Conservation (phyloP, 2,113 vertebrate genomes). For the Zosterops hypoxanthus region DNA sequence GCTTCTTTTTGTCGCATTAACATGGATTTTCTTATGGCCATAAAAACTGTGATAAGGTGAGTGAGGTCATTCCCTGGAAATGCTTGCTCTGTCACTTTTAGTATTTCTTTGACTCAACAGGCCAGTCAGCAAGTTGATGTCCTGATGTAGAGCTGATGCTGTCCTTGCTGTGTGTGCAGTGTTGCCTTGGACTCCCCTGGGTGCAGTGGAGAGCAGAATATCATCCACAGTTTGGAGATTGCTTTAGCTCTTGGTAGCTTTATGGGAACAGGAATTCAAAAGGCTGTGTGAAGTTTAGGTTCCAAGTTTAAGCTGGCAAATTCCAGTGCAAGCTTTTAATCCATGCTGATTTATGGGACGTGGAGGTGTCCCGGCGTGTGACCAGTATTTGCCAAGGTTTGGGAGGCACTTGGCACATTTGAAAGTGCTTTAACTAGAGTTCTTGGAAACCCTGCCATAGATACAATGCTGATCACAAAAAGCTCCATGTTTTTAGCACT, state of each 20-base stretch:
- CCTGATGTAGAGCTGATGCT: background rate
- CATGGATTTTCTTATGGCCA: background rate
- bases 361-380: background rate
- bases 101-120: background rate
- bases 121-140: background rate
- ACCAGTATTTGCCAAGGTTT: background rate
- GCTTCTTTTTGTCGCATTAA: background rate
- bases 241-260: background rate
- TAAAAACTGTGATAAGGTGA: background rate
- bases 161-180: background rate
- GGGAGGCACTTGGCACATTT: background rate
- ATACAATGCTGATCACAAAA: background rate
- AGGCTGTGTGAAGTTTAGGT: background rate
- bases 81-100: background rate
- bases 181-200: background rate
- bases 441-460: background rate
- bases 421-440: background rate
- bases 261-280: background rate
- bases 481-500: background rate
- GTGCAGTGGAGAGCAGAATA: background rate
- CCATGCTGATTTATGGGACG: background rate
- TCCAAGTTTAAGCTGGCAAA: background rate
- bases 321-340: background rate
- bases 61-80: background rate
- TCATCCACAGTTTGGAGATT: background rate